A percentile compares a stretch with the other conserved stretches of the same genome.
These are phyloP conservation scores for Polyploca ridens DNA, from an alignment of 2,888 invertebrate genomes.

Conservation along the genomic window DNA sequence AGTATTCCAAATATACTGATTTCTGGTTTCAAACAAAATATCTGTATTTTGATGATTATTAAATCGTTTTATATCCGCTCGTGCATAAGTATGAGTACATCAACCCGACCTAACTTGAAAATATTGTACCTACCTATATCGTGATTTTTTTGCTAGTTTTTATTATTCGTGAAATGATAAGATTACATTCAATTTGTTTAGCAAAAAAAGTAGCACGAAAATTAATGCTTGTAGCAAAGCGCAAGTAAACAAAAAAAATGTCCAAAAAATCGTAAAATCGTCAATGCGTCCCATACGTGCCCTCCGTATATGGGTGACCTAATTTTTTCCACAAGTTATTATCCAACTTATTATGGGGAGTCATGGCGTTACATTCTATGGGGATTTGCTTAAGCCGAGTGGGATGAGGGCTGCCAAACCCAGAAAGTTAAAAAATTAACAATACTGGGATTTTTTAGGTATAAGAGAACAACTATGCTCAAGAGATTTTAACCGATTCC, in stretches of 20 bases:
- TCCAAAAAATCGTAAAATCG: constrained; percentile 33
- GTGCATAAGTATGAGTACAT: too few species aligned
- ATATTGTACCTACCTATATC: too few species aligned
- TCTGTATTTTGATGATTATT: too few species aligned
- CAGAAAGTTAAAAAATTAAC: too few species aligned
- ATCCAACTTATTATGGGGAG: constrained; percentile 54
- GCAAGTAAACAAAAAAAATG: constrained; percentile 20
- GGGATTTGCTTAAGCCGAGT: constrained; percentile 48
- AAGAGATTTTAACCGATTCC: background rate
- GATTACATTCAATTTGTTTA: background rate
- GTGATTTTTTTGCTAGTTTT: too few species aligned
- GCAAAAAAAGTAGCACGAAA: background rate
- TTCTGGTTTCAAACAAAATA: too few species aligned
- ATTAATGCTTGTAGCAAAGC: constrained; percentile 14
- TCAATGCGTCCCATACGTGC: constrained; percentile 31
- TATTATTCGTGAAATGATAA: too few species aligned
- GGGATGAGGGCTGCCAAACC: constrained; percentile 13
- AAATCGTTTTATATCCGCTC: too few species aligned
- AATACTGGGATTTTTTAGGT: too few species aligned
- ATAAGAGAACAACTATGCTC: too few species aligned
- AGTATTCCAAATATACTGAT: too few species aligned
- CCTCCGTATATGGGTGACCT: constrained; percentile 56
- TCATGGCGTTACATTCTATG: constrained; percentile 48
- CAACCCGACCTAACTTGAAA: too few species aligned
- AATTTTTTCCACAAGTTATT: constrained; percentile 59